Conservation (phyloP, 2,797 vertebrate species). For the Periparus ater region DNA sequence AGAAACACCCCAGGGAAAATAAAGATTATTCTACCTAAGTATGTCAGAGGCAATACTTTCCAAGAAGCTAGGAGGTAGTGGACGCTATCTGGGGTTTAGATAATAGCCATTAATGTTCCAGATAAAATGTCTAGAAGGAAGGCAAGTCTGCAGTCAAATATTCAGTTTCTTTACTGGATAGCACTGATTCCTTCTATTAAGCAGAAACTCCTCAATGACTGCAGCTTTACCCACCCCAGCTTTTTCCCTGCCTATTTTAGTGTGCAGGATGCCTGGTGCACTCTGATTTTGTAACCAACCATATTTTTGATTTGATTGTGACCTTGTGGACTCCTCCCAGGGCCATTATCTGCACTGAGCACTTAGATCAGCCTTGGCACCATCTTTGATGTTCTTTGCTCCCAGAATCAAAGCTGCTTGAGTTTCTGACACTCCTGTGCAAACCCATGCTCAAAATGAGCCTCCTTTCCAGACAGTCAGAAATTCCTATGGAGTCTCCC, state of each 20-base stretch:
- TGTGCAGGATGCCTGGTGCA: neutral
- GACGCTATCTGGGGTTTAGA: neutral
- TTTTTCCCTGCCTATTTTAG: neutral
- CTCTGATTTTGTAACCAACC: neutral
- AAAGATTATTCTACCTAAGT: neutral
- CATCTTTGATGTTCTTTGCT: neutral
- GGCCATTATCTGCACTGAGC: neutral
- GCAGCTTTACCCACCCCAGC: neutral
- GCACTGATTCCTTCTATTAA: neutral
- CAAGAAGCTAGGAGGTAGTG: neutral
- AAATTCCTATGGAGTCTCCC: neutral
- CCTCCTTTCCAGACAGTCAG: neutral
- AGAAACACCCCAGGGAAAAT: neutral
- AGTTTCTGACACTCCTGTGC: rapidly evolving
- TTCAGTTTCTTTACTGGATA: neutral
- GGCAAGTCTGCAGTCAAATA: neutral
- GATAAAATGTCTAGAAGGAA: neutral
- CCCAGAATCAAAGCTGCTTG: rapidly evolving
- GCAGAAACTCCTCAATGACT: neutral
- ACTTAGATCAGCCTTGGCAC: neutral
- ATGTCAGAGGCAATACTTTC: neutral
- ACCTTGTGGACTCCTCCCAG: neutral
- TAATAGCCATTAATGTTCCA: neutral
- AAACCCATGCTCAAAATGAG: neutral
- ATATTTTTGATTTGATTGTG: neutral